phyloP scores from a whole-genome alignment of 1,140 invertebrate species.

The Grapholita molesta region DNA sequence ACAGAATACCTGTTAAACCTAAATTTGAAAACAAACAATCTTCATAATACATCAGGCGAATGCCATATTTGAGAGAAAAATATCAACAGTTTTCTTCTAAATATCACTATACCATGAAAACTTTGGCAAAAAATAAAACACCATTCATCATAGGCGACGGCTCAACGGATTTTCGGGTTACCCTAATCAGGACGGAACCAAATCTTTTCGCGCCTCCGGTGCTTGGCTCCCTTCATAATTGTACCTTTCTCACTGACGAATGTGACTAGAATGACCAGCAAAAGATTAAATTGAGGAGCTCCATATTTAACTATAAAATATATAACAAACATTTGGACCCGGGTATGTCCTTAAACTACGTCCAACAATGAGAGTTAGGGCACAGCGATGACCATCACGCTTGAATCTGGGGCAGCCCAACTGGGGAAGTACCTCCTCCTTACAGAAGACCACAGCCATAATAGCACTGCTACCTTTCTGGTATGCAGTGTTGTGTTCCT shows the following conservation, averaged over 20 bases:
- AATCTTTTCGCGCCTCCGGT: conserved; percentile 56
- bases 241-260: conserved; percentile 36
- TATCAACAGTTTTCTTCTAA: conserved; percentile 18
- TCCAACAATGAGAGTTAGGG: too few relatives aligned
- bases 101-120: conserved; percentile 48
- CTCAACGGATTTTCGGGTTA: conserved; percentile 59
- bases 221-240: conserved; percentile 37
- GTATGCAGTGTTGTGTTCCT: too few relatives aligned
- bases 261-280: conserved; percentile 28
- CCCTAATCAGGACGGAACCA: conserved; percentile 53
- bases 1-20: too few relatives aligned
- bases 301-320: too few relatives aligned
- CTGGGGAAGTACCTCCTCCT: too few relatives aligned
- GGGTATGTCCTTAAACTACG: too few relatives aligned
- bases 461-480: too few relatives aligned
- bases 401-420: too few relatives aligned
- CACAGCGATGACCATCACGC: too few relatives aligned
- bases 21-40: background rate
- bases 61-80: too few relatives aligned
- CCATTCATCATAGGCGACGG: conserved; percentile 56
- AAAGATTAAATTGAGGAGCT: conserved; percentile 25
- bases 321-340: too few relatives aligned
- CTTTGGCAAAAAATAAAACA: conserved; percentile 57
- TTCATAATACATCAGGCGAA: background rate
- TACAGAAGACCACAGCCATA: too few relatives aligned